These are phyloP conservation scores for Euclidia mi DNA, from an alignment of 2,888 invertebrate species.

Conservation along the genomic window DNA sequence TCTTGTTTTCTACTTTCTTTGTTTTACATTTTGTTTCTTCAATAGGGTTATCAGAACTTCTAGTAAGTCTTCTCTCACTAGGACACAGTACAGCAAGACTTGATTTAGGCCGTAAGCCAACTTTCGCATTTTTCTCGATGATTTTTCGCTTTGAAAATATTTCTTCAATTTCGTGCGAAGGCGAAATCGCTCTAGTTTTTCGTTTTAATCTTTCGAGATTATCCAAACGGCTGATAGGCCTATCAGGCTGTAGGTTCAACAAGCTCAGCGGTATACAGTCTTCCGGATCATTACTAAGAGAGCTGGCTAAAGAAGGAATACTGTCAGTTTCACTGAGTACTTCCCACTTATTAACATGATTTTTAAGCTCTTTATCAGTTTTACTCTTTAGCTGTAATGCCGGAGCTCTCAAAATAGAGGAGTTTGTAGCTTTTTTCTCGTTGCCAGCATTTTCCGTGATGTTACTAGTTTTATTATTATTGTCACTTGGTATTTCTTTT, in stretches of 20 bases:
- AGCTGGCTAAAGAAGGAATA: slow-evolving; percentile 86
- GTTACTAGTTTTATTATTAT: slow-evolving; percentile 61
- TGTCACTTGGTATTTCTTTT: slow-evolving; percentile 73
- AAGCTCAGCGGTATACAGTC: slow-evolving; percentile 90
- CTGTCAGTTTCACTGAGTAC: slow-evolving; percentile 91
- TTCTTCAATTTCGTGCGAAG: slow-evolving; percentile 90
- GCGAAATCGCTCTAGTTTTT: slow-evolving; percentile 89
- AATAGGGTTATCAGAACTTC: slow-evolving; percentile 78
- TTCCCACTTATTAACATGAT: slow-evolving; percentile 89
- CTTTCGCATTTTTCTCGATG: slow-evolving; percentile 76
- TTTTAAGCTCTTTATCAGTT: slow-evolving; percentile 79
- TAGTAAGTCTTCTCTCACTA: slow-evolving; percentile 79
- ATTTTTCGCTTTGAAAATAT: slow-evolving; percentile 84
- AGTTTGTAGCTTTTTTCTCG: slow-evolving; percentile 71
- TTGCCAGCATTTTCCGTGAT: slow-evolving; percentile 53
- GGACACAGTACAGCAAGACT: slow-evolving; percentile 84
- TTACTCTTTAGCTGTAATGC: slow-evolving; percentile 82
- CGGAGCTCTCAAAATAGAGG: slow-evolving; percentile 83
- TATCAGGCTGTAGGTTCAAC: slow-evolving; percentile 80
- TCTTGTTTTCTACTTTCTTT: slow-evolving; percentile 72
- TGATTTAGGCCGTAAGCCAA: slow-evolving; percentile 81
- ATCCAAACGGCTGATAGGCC: slow-evolving; percentile 73
- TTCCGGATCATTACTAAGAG: slow-evolving; percentile 88
- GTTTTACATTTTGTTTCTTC: slow-evolving; percentile 74
- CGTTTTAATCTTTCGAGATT: slow-evolving; percentile 86